Base-by-base conservation (phyloP, 2,113 vertebrate genomes). In the Atherinomorus stipes region DNA sequence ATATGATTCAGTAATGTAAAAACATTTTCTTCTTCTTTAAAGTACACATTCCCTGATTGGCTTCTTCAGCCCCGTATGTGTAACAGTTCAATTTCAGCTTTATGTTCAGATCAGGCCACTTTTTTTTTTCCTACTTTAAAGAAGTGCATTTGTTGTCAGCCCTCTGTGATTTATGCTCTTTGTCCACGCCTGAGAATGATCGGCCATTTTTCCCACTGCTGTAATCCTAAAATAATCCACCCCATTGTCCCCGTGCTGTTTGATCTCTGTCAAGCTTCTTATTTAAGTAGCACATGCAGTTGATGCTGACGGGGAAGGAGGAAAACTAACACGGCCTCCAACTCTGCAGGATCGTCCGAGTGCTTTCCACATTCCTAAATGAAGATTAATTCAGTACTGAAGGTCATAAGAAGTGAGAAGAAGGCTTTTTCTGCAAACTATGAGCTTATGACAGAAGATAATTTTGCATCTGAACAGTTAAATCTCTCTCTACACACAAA, bases 401-500 rank as follows among this genome's bases (percentile, higher is more conserved):
- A 90, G 92, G 94, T 23, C 28, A 28, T 91, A 85, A 92, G 86
- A 91, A 87, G 93, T 94, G 94, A 93, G 93, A 95, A 95, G 94
- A 96, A 90, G 92, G 93, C 92, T 93, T 96, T 93, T 94, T 94
- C 95, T 95, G 94, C 95, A 86, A 81, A 78, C 71, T 72, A 49
- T 51, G 68, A 78, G 88, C 94, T 94, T 95, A 94, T 95, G 95
- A 94, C 91, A 93, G 92, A 95, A 94, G 91, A 95, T 90, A 92
- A 93, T 92, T 95, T 96, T 96, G 94, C 97, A 96, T 97, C 96
- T 96, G 96, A 95, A 71, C 16, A 61, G 50, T 16, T 89, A 94
- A 93, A 6, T 34, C 31, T 34, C 31, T 34, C 31, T 34, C 31
- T 95, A n/a, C n/a, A n/a, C n/a, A n/a, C n/a, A n/a, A n/a, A n/a